Base-by-base conservation (phyloP, 2,113 vertebrate species). In the Eidolon helvum region DNA sequence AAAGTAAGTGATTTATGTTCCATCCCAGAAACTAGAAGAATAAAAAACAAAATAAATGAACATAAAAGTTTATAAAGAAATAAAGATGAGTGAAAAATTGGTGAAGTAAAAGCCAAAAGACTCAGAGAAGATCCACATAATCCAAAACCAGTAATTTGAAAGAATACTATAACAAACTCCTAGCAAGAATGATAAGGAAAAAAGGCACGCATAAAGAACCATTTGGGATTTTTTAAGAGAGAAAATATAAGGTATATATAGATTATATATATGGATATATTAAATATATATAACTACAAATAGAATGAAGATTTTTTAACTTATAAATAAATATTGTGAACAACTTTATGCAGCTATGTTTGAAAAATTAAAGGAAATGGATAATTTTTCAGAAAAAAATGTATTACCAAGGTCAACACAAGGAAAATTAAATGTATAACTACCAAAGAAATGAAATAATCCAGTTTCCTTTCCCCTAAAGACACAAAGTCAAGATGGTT, bases 11-110 rank as follows among this genome's bases (percentile, higher is more conserved):
- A 74, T 68, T 92, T 28, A 59, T 80, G 19, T 68, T 92, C 7
- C 10, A 53, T 61, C 2, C 22, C 14, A 59, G 65, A 89, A 94
- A 45, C 9, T 74, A 85, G 30, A 75, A 94, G 8, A 85, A 93
- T 87, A 59, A 77, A 90, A 91, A 43, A 26, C 50, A 78, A 22
- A 95, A 66, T 74, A 95, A 88, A 53, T 88, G 33, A 94, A 66
- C 18, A 87, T 35, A 88, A 85, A 95, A 63, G 24, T 74, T 75
- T 80, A 45, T 30, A 19, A 89, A 66, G n/a, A 87, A 71, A 38
- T 80, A 66, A 94, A 59, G 8, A 74, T 50, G 45, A 90, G 68
- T 83, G 21, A 93, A 94, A 83, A 72, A 94, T 83, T 78, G 59
- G 11, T 59, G 26, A 97, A 66, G 12, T 85, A 45, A 69, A 75